These are phyloP conservation scores for Bugulina stolonifera DNA, from an alignment of 2,888 invertebrate genomes.

Conservation along the genomic window DNA sequence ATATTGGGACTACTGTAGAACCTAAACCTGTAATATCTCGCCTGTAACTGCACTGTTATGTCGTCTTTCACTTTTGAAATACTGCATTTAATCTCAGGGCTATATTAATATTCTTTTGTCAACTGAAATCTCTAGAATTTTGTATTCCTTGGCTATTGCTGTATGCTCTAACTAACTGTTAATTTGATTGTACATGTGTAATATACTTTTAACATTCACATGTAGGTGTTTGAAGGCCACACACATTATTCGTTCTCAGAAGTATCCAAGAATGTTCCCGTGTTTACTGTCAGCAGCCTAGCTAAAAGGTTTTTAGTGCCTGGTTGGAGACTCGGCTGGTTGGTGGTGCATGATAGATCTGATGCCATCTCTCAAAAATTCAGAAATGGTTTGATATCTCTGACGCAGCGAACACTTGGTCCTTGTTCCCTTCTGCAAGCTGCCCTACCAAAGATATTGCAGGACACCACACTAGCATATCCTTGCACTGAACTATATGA, in stretches of 20 bases:
- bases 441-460: constrained; percentile 78
- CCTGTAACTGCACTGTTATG: no score
- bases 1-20: no score
- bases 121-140: no score
- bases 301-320: constrained; percentile 75
- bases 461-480: constrained; percentile 43
- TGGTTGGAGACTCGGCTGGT: constrained; percentile 97
- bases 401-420: constrained; percentile 83
- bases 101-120: no score
- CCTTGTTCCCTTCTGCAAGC: constrained; percentile 86
- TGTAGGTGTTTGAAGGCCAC: constrained; percentile 72
- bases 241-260: constrained; percentile 77
- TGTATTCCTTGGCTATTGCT: no score
- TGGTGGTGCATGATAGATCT: constrained; percentile 80
- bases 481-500: no score
- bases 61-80: no score
- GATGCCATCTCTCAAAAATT: constrained; percentile 57
- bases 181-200: no score
- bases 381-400: constrained; percentile 56
- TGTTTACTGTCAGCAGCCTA: constrained; percentile 24
- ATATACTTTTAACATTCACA: no score
- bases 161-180: no score
- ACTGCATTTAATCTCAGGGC: no score
- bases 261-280: constrained; percentile 76
- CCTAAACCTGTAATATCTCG: no score